A percentile compares a stretch with the other conserved stretches of the same genome.
Conservation (phyloP, 2,113 vertebrate genomes). For the Myrmophylax atrothorax region DNA sequence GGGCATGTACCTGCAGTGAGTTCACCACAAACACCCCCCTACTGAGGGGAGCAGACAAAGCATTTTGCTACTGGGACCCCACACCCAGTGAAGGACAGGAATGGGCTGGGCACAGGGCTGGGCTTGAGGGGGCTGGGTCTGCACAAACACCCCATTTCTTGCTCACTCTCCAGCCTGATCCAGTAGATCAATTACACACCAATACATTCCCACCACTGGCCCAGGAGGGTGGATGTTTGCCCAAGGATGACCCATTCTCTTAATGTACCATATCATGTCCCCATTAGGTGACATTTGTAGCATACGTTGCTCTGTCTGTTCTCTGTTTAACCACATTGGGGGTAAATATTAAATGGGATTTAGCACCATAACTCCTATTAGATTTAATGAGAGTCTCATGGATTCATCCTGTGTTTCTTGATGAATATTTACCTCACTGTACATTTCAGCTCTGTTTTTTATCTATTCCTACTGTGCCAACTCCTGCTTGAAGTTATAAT, state of each 20-base stretch:
- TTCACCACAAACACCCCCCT: fast-evolving
- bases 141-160: neutral
- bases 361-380: conserved; percentile 58
- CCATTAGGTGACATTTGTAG: conserved; percentile 20
- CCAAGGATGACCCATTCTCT: conserved; percentile 5
- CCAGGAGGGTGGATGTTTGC: neutral
- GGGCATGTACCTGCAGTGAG: fast-evolving
- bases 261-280: neutral
- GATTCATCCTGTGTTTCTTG: conserved; percentile 53
- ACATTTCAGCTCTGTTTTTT: conserved; percentile 1
- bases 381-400: conserved; percentile 57
- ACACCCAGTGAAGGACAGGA: neutral
- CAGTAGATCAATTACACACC: neutral
- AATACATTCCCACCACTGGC: neutral
- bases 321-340: conserved; percentile 31
- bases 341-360: conserved; percentile 59
- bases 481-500: conserved; percentile 63
- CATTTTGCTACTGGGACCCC: neutral
- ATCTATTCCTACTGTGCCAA: conserved; percentile 65
- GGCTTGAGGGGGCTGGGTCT: neutral
- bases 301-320: conserved; percentile 35
- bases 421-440: conserved; percentile 68
- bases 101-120: neutral
- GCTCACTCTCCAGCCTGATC: neutral
- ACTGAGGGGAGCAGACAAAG: neutral